These are phyloP conservation scores for Lasioglossum morio DNA, from an alignment of 2,888 invertebrate genomes.

Conservation along the genomic window DNA sequence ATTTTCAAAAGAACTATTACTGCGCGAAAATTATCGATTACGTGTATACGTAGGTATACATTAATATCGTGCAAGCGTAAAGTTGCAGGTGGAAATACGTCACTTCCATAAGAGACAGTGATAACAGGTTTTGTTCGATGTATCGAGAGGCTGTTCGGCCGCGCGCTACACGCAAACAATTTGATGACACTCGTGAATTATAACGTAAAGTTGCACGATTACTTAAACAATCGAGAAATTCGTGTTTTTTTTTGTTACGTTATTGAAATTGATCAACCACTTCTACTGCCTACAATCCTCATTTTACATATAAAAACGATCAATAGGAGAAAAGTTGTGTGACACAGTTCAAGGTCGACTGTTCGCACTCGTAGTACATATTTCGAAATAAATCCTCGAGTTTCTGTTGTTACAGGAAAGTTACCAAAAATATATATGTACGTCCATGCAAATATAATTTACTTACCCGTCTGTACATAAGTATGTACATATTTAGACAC, in stretches of 20 bases:
- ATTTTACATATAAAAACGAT: conserved; percentile 27
- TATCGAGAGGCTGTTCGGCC: neutral
- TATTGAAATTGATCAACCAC: neutral
- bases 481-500: neutral
- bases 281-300: neutral
- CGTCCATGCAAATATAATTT: neutral
- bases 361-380: neutral
- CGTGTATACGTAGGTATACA: neutral
- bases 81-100: conserved; percentile 1
- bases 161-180: neutral
- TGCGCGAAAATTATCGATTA: conserved; percentile 25
- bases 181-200: neutral
- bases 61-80: neutral
- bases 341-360: conserved; percentile 36
- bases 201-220: neutral
- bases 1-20: conserved; percentile 7
- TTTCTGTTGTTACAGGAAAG: neutral
- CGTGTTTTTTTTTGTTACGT: neutral
- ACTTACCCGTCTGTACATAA: no score
- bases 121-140: neutral
- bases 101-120: neutral
- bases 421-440: neutral
- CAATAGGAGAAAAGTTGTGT: conserved; percentile 43
- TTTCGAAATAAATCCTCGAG: neutral
- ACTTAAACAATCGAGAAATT: neutral